Base-by-base conservation (phyloP, 2,797 vertebrate species). In the Hapalemur alaotrensis region DNA sequence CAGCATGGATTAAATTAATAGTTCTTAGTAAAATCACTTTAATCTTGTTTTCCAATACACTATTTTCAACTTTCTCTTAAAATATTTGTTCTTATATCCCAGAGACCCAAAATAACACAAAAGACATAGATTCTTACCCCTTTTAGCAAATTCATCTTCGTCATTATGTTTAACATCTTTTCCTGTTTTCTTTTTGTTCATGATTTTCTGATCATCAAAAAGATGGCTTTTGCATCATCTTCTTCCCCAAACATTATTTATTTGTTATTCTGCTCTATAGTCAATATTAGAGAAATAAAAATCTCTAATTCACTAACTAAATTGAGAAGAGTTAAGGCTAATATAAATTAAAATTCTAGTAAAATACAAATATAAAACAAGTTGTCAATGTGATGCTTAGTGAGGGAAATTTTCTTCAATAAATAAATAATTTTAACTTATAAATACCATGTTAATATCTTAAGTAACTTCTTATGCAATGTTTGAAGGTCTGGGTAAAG, bases 281-380 rank as follows among this genome's bases (percentile, higher is more conserved):
- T 18, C 14, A 80, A 54, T 41, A 86, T 23, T 43, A 80, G n/a
- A 70, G 15, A 22, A 57, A 78, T 8, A 65, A 23, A 80, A 14
- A 8, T 43, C 10, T 88, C 17, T 67, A 82, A 84, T 89, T 65
- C 43, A 76, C 50, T 2, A 76, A 76, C 12, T 89, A 90, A 69
- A 85, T 82, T 96, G n/a, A 78, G 13, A 10, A 32, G 30, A 76
- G 15, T 61, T 67, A 70, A 79, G 2, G 9, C 1, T 75, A 89
- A 72, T 54, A n/a, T 72, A 87, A 83, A 69, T 84, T 70, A 91
- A 76, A 79, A 41, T 91, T 86, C 38, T 41, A 87, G 61, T 87
- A 69, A 76, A 87, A 75, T 7, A 93, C 18, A 14, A 43, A 30
- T 43, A 72, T 75, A 89, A 63, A 5, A 6, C 46, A 83, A 28